Conservation (phyloP, 2,113 vertebrate species). For the Macrotus californicus region DNA sequence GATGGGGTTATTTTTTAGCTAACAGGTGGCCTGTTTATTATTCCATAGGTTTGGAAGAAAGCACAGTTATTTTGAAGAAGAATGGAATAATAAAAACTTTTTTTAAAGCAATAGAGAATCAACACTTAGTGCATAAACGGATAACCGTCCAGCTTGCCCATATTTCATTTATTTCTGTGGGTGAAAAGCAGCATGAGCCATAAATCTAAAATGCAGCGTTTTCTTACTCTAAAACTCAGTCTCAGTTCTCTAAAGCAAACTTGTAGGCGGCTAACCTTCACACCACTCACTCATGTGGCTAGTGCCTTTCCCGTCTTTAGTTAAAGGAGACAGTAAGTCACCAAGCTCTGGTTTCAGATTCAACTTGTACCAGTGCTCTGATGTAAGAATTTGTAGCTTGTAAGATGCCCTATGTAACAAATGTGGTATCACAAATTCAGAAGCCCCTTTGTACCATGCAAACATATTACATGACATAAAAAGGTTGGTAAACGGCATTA, state of each 20-base stretch:
- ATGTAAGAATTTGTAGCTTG: constrained; percentile 1
- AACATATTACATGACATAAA: neutral
- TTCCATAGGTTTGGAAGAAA: constrained; percentile 39
- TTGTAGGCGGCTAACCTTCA: neutral
- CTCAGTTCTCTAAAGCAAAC: neutral
- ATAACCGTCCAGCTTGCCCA: neutral
- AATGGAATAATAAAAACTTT: constrained; percentile 43
- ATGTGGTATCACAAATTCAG: neutral
- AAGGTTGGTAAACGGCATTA: neutral
- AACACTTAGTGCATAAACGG: constrained; percentile 9
- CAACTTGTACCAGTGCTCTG: neutral
- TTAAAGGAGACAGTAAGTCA: neutral
- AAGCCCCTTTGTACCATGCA: neutral
- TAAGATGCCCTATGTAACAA: constrained; percentile 8
- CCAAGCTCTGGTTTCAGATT: constrained; percentile 1
- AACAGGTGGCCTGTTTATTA: constrained; percentile 61
- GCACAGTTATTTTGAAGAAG: constrained; percentile 18
- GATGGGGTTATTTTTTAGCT: constrained; percentile 45
- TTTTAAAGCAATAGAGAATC: constrained; percentile 25
- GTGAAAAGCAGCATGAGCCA: constrained; percentile 21
- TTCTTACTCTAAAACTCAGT: constrained; percentile 34
- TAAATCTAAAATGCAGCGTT: neutral
- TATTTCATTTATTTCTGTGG: constrained; percentile 19
- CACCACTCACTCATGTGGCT: neutral
- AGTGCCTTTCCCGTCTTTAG: neutral